Evolutionary conservation across 2,888 invertebrate genomes (phyloP).

Genomic region (Oligia latruncula): DNA sequence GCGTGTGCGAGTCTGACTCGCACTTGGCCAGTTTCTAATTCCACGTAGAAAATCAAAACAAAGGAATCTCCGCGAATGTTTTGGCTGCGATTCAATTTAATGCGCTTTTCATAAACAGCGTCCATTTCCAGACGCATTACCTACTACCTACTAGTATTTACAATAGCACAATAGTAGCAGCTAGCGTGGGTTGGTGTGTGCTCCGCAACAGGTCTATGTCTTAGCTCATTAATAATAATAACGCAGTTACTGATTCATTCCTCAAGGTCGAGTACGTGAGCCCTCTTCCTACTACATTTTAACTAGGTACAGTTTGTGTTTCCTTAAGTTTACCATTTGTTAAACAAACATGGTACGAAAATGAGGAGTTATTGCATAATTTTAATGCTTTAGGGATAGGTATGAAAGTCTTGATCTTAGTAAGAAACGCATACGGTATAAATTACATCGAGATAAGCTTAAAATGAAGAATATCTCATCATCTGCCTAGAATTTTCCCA

Average conservation of each 20-base stretch:
- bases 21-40: too few species aligned
- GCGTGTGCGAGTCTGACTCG: too few species aligned
- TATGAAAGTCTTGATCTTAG: too few species aligned
- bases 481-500: neutral
- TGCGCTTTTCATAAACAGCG: constrained; percentile 40
- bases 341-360: neutral
- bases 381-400: neutral
- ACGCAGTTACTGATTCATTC: constrained; percentile 53
- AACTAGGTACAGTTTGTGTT: neutral
- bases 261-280: constrained; percentile 48
- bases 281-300: constrained; percentile 22
- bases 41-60: constrained; percentile 16
- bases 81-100: constrained; percentile 30
- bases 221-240: constrained; percentile 40
- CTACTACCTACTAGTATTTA: constrained; percentile 26
- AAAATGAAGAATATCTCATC: neutral
- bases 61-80: constrained; percentile 21
- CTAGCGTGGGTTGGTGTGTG: constrained; percentile 39
- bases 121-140: constrained; percentile 23
- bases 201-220: constrained; percentile 34
- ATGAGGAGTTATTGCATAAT: neutral
- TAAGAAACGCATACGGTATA: neutral
- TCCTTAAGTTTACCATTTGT: neutral
- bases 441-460: neutral
- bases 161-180: constrained; percentile 28